These are phyloP conservation scores for Molorchus minor DNA, from an alignment of 2,888 invertebrate genomes.

Conservation along the genomic window DNA sequence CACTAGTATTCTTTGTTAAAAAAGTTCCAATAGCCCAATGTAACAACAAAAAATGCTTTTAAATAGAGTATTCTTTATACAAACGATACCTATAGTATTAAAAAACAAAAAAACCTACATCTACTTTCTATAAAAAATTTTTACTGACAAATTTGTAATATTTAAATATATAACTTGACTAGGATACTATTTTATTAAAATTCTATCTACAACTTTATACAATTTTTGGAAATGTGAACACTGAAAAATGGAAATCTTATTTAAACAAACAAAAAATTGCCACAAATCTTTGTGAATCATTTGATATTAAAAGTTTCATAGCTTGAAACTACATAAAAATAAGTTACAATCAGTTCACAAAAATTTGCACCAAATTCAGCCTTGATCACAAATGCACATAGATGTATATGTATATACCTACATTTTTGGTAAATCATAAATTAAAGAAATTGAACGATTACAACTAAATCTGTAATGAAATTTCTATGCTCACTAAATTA, in stretches of 20 bases:
- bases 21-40: slow-evolving; percentile 25
- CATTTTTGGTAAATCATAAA: slow-evolving; percentile 7
- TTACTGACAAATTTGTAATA: slow-evolving; percentile 52
- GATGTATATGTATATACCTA: too few species aligned
- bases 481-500: too few species aligned
- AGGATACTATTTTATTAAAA: slow-evolving; percentile 55
- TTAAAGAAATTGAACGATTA: not conserved
- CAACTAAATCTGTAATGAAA: slow-evolving; percentile 8
- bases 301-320: slow-evolving; percentile 39
- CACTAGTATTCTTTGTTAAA: slow-evolving; percentile 29
- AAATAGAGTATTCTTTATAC: slow-evolving; percentile 30
- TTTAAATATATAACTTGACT: slow-evolving; percentile 54
- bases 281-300: slow-evolving; percentile 36
- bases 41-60: slow-evolving; percentile 23
- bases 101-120: slow-evolving; percentile 28
- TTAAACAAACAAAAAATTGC: slow-evolving; percentile 33
- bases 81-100: slow-evolving; percentile 31
- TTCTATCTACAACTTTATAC: slow-evolving; percentile 58
- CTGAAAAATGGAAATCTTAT: slow-evolving; percentile 42
- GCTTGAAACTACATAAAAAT: slow-evolving; percentile 34
- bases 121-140: slow-evolving; percentile 50
- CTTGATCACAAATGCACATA: slow-evolving; percentile 41
- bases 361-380: slow-evolving; percentile 37
- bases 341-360: slow-evolving; percentile 28
- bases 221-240: slow-evolving; percentile 47